Base-by-base conservation (phyloP, 2,113 vertebrate species). In the Furnarius figulus region DNA sequence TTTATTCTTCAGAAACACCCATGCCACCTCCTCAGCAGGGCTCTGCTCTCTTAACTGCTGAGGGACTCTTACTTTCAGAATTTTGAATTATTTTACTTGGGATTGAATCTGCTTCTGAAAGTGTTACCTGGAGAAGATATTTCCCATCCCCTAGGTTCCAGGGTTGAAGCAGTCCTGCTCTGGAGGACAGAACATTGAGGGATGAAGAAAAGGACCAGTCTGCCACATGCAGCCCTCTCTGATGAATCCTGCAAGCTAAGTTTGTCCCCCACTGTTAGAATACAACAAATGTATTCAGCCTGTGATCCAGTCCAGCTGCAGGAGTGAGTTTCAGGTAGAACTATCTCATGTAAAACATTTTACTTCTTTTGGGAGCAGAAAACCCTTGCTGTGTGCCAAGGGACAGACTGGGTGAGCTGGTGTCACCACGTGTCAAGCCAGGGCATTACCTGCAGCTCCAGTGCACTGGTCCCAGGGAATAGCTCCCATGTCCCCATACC, bases 1-100 rank as follows among this genome's bases (percentile, higher is more conserved):
- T 91, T 91, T 88, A 85, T 92, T 92, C 95, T 93, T 87, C 76
- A 78, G 92, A 63, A 93, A 90, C 72, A 85, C 82, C 90, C 72
- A 42, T 90, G 90, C 90, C 91, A 91, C 85, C 84, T 87, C 35
- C 85, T 66, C 70, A 47, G 70, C 3, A 6, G 71, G 92, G 16
- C 55, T 90, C 59, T 90, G 72, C 79, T 92, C 88, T 81, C 42
- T 68, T 92, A 81, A 27, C 62, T 89, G 56, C 70, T 46, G 22
- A 56, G 58, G 72, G 47, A 58, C 42, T 42, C 42, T 37, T 83
- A 55, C 72, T 95, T 93, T 73, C 33, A 79, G 63, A 68, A 55
- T 58, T 95, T 91, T 76, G 58, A 85, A 53, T 85, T 2, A 42
- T 79, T 92, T 93, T 23, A 31, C 56, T 70, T 61, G 61, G 40